These are phyloP conservation scores for Eupithecia dodoneata DNA, from an alignment of 2,888 invertebrate genomes.

Conservation along the genomic window DNA sequence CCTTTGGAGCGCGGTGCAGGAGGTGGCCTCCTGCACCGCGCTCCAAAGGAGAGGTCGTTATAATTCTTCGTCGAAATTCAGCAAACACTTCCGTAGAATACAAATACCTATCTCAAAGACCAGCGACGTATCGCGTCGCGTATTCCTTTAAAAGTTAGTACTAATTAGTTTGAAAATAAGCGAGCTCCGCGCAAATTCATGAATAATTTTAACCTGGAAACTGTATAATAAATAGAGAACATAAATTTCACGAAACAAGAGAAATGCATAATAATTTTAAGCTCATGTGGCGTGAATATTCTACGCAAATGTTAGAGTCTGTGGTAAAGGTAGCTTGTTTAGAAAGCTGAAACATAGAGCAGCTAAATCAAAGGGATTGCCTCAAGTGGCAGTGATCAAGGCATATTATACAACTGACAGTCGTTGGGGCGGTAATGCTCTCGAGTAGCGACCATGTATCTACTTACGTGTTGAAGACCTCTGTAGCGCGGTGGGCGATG, in stretches of 20 bases:
- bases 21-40: too few relatives aligned
- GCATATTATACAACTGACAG: background rate
- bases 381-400: background rate
- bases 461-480: too few relatives aligned
- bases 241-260: slow-evolving; percentile 16
- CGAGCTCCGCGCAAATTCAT: slow-evolving; percentile 12
- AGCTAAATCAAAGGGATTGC: background rate
- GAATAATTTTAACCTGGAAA: slow-evolving; percentile 19
- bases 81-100: background rate
- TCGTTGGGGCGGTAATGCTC: background rate
- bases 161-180: background rate
- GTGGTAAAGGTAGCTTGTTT: background rate
- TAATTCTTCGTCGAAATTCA: background rate
- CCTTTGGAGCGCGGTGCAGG: too few relatives aligned
- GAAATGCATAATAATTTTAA: slow-evolving; percentile 21
- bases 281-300: background rate
- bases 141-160: background rate
- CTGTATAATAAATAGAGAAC: slow-evolving; percentile 18
- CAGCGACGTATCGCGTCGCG: background rate
- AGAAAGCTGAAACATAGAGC: background rate
- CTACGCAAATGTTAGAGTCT: slow-evolving; percentile 1
- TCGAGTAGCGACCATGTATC: too few relatives aligned
- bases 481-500: too few relatives aligned
- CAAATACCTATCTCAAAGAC: background rate
- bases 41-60: too few relatives aligned